Evolutionary conservation across 2,888 invertebrate genomes (phyloP), one percentile per base, ranked within the genome.

Genomic region (Thereva nobilitata): DNA sequence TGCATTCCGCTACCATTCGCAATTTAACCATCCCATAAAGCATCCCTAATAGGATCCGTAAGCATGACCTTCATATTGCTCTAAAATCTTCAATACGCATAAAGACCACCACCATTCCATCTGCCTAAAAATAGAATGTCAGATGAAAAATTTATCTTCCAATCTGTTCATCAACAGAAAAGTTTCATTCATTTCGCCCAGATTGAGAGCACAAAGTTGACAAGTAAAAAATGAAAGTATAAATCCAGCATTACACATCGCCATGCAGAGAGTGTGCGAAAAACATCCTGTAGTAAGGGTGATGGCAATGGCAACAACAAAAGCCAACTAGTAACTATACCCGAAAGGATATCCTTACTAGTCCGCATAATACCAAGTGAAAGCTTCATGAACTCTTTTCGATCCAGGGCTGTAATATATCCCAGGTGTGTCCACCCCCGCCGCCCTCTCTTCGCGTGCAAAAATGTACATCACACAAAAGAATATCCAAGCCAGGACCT

Each of bases 321-420:
- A 45, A 54, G 64, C 53, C 53, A 64, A 64, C 64, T 64, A 64
- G 54, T 64, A 64, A 64, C 64, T 64, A 64, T 64, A 47, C 47
- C 54, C 54, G 40, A 55, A 54, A 55, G 64, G 54, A 54, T 64
- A 64, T 55, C 38, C 54, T 54, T 50, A 50, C 41, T 61, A 61
- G 23, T 61, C 50, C 41, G 61, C 50, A 41, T 50, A 61, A 61
- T 61, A 41, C 34, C 40, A 61, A 61, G 50, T 61, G 61, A 41
- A n/a, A 38, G 35, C 23, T 23, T 23, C 23, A 23, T 23, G 23
- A 23, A 55, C 40, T 50, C 61, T 61, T 50, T 50, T 40, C 50
- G 61, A 34, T 37, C 41, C 41, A 41, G 37, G 42, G 42, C 42
- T 41, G 38, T 41, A 10, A 37, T 37, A 53, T 53, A 53, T 8